phyloP scores from a whole-genome alignment of 30 jellyfish, hydroid and myxozoan species.

The Aurelia sp. region DNA sequence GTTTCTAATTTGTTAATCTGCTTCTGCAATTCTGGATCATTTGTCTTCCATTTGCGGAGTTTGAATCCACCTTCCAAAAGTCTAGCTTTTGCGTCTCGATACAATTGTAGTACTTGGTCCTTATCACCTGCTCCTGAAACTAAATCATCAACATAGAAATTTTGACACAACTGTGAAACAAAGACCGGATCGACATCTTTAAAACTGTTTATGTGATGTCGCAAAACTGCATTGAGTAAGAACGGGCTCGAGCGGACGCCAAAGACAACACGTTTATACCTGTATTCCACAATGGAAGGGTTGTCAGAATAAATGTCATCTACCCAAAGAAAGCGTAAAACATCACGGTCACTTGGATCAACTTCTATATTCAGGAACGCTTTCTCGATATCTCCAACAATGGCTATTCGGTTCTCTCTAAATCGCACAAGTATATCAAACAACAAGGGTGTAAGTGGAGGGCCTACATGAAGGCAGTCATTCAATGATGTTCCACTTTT shows the following conservation, averaged over 20 bases:
- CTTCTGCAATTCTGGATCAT: no score
- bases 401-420: slow-evolving; percentile 4
- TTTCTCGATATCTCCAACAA: slow-evolving; percentile 38
- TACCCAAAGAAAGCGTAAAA: slow-evolving; percentile 16
- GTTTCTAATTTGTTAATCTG: neutral
- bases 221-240: no score
- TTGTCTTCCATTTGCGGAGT: no score
- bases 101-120: no score
- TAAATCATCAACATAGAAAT: no score
- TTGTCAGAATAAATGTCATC: neutral
- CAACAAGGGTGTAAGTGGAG: slow-evolving; percentile 38
- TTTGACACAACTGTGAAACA: no score
- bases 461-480: slow-evolving; percentile 62
- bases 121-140: no score
- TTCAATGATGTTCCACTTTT: slow-evolving; percentile 46
- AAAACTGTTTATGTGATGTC: no score
- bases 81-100: no score
- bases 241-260: neutral
- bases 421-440: slow-evolving; percentile 41
- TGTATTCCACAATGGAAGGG: neutral
- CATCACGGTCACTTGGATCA: slow-evolving; percentile 37
- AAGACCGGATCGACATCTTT: no score
- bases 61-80: no score
- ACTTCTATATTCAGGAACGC: slow-evolving; percentile 30
- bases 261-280: slow-evolving; percentile 9